Percentiles rank a stretch among this genome's conserved stretches.
Conservation (phyloP, 2,113 vertebrate species). For the Muntiacus muntjak region DNA sequence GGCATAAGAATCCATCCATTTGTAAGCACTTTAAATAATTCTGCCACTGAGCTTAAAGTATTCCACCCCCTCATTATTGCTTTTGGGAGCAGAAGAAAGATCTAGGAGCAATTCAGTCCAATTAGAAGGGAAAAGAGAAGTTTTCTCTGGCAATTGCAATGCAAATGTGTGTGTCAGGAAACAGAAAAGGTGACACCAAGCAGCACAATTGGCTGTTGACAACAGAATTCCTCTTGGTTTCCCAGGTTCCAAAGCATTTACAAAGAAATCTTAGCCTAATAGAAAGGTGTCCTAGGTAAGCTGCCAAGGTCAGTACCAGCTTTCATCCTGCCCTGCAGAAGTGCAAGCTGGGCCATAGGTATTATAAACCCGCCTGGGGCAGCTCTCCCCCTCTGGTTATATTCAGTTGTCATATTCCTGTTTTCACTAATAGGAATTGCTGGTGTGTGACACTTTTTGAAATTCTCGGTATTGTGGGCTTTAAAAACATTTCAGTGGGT, state of each 20-base stretch:
- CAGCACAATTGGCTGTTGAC: neutral
- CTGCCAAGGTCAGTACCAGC: slow-evolving; percentile 23
- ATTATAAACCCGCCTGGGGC: slow-evolving; percentile 30
- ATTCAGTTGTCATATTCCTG: slow-evolving; percentile 49
- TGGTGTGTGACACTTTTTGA: slow-evolving; percentile 38
- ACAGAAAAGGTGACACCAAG: neutral
- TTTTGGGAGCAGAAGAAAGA: slow-evolving; percentile 58
- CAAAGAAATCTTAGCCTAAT: neutral
- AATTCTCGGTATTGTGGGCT: slow-evolving; percentile 46
- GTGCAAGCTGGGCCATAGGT: neutral
- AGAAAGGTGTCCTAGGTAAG: neutral
- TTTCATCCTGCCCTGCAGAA: neutral
- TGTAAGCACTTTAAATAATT: slow-evolving; percentile 52
- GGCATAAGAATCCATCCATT: neutral
- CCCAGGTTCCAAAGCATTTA: neutral
- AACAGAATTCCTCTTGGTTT: slow-evolving; percentile 20
- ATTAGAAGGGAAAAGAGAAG: slow-evolving; percentile 56
- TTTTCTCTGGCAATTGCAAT: slow-evolving; percentile 55
- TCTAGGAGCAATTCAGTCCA: slow-evolving; percentile 60
- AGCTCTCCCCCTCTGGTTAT: neutral
- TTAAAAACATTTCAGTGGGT: slow-evolving; percentile 61
- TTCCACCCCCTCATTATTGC: slow-evolving; percentile 42
- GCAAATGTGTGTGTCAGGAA: neutral
- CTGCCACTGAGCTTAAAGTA: slow-evolving; percentile 35
- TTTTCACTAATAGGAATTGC: slow-evolving; percentile 54